Percentiles rank a stretch among this genome's conserved stretches.
Conservation (phyloP, 2,113 vertebrate species). For the Malurus alboscapulatus region DNA sequence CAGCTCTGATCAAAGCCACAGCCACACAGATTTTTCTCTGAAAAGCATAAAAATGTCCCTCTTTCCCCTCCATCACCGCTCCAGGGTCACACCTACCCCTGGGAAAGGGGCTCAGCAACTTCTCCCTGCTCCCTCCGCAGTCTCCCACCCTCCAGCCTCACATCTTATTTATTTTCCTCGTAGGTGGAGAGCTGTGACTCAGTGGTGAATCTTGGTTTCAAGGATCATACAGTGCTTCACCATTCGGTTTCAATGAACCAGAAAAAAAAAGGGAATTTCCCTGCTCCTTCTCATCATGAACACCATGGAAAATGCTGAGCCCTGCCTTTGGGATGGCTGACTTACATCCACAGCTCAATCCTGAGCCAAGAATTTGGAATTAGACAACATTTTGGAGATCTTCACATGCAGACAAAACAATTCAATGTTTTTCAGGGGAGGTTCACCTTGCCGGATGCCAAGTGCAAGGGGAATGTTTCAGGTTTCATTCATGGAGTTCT, state of each 20-base stretch:
- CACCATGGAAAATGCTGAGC: fast-evolving
- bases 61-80: not conserved
- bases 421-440: not conserved
- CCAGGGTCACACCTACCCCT: not conserved
- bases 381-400: not conserved
- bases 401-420: not conserved
- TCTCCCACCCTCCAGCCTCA: not conserved
- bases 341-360: not conserved
- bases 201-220: slow-evolving; percentile 61
- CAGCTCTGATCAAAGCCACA: not conserved
- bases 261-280: slow-evolving; percentile 22
- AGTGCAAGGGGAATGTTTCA: not conserved
- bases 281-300: not conserved
- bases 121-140: not conserved
- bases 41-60: not conserved
- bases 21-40: not conserved
- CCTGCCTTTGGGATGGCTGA: not conserved
- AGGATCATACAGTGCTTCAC: not conserved
- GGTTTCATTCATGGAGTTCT: not conserved
- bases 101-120: not conserved
- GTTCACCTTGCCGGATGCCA: not conserved
- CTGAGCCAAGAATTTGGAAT: not conserved
- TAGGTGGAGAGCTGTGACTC: slow-evolving; percentile 50
- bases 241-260: not conserved
- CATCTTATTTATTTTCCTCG: not conserved